Evolutionary conservation across 2,888 invertebrate species (phyloP).

Genomic region (Drosophila rellima): DNA sequence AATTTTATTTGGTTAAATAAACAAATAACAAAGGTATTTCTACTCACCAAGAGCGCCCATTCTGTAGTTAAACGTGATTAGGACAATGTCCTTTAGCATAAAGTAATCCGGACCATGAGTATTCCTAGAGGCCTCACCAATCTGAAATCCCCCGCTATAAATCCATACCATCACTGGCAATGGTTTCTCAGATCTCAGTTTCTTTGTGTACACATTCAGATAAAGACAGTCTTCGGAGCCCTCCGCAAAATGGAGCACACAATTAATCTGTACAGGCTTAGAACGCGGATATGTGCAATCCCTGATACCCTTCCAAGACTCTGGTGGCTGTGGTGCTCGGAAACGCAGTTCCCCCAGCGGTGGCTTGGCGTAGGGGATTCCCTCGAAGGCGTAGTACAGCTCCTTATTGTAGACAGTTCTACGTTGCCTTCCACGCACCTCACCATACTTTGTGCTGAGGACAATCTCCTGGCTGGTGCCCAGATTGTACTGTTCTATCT

Average conservation of each 20-base stretch:
- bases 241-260: conserved; percentile 75
- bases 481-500: conserved; percentile 72
- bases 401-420: conserved; percentile 69
- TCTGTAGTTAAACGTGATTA: conserved; percentile 86
- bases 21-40: too few species aligned
- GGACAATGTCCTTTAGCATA: conserved; percentile 85
- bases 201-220: conserved; percentile 85
- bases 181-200: conserved; percentile 66
- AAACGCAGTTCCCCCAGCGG: conserved; percentile 85
- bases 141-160: conserved; percentile 86
- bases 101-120: conserved; percentile 85
- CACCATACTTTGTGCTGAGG: conserved; percentile 72
- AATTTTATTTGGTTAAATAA: too few species aligned
- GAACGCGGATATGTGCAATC: conserved; percentile 83
- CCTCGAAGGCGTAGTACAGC: conserved; percentile 73
- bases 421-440: conserved; percentile 76
- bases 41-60: conserved; percentile 84
- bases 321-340: conserved; percentile 84
- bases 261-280: conserved; percentile 78
- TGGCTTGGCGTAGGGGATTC: conserved; percentile 81
- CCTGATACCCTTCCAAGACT: conserved; percentile 84
- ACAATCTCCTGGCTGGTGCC: conserved; percentile 73
- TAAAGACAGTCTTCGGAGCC: conserved; percentile 87
- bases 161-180: conserved; percentile 86
- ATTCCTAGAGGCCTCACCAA: conserved; percentile 83